Conservation (phyloP, 92 coral and sea anemone genomes). For the Epizoanthus illoricatus region DNA sequence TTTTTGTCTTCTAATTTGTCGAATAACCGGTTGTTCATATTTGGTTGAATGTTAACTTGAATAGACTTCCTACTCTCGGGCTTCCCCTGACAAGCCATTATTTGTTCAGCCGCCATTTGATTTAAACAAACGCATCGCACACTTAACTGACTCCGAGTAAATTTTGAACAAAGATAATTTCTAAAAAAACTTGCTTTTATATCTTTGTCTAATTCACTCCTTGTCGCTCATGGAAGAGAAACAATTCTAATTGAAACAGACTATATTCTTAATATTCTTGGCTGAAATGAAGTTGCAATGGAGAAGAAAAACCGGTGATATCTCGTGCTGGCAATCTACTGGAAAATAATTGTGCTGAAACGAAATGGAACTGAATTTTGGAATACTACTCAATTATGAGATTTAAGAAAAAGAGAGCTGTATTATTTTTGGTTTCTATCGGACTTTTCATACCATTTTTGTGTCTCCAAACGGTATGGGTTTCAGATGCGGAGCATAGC, state of each 20-base stretch:
- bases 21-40: neutral
- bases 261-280: neutral
- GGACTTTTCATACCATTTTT: conserved; percentile 3
- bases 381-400: neutral
- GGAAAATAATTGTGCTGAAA: neutral
- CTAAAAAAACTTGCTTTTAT: neutral
- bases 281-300: neutral
- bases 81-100: neutral
- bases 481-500: neutral
- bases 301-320: neutral
- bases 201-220: neutral
- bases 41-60: neutral
- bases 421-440: neutral
- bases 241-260: neutral
- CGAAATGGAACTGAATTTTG: neutral
- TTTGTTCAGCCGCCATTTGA: neutral
- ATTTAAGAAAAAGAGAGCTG: conserved; percentile 20
- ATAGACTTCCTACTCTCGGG: neutral
- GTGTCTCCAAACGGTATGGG: conserved; percentile 1
- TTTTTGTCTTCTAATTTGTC: neutral
- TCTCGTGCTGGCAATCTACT: neutral
- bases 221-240: neutral
- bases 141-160: neutral
- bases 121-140: too few relatives aligned
- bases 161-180: neutral